Evolutionary conservation across 1,140 invertebrate species (phyloP).

Genomic region (Paraescarpia echinospica): DNA sequence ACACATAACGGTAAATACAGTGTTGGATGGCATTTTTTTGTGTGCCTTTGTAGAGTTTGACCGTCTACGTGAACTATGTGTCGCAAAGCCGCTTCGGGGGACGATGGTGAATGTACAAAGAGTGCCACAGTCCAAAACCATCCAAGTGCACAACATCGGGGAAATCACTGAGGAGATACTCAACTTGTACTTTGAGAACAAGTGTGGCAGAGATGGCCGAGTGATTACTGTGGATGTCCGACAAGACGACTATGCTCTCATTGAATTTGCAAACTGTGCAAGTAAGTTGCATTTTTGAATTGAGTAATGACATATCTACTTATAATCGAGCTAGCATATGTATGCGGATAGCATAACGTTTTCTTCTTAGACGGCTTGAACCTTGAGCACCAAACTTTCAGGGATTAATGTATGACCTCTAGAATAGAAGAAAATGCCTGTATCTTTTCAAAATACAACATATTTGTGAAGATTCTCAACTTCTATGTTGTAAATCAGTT

Average conservation of each 20-base stretch:
- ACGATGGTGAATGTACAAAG: constrained; percentile 1
- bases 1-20: background rate
- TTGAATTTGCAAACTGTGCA: background rate
- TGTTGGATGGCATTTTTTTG: background rate
- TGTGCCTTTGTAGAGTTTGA: background rate
- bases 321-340: too few relatives aligned
- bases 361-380: too few relatives aligned
- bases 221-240: background rate
- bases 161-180: background rate
- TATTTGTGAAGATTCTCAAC: too few relatives aligned
- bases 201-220: background rate
- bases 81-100: background rate
- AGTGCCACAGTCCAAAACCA: background rate
- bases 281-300: background rate
- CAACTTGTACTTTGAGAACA: constrained; percentile 10
- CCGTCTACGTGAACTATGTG: background rate
- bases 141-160: constrained; percentile 11
- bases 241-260: background rate
- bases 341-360: too few relatives aligned
- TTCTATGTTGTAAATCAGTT: too few relatives aligned
- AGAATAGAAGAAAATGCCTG: too few relatives aligned
- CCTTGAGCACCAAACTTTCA: too few relatives aligned
- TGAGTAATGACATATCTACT: too few relatives aligned
- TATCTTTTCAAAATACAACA: too few relatives aligned
- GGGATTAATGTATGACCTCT: too few relatives aligned